phyloP scores from a whole-genome alignment of 2,113 vertebrate species.

The Xerus inauris region DNA sequence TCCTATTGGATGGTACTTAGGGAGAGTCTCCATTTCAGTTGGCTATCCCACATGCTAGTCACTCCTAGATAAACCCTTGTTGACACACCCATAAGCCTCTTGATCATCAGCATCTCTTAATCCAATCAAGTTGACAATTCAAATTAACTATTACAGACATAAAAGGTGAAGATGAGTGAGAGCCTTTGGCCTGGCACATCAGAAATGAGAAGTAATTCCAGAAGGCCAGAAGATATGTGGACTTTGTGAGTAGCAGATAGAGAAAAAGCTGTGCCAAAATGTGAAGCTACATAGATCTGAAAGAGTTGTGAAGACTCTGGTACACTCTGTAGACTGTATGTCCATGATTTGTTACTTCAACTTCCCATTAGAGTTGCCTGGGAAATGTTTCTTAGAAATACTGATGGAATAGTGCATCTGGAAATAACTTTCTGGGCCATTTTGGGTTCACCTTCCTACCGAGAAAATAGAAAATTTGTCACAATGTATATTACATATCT shows the following conservation, averaged over 20 bases:
- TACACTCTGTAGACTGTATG: neutral
- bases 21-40: too few species aligned
- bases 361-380: neutral
- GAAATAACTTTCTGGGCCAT: neutral
- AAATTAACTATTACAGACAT: too few species aligned
- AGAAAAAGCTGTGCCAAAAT: neutral
- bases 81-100: too few species aligned
- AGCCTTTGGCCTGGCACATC: neutral
- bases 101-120: too few species aligned
- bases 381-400: neutral
- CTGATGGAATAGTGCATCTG: neutral
- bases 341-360: neutral
- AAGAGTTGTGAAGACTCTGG: neutral
- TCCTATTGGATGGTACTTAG: too few species aligned
- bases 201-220: neutral
- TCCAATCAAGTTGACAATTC: too few species aligned
- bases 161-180: neutral
- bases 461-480: conserved; percentile 11
- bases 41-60: too few species aligned
- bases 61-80: too few species aligned
- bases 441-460: neutral
- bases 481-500: conserved; percentile 8
- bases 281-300: neutral
- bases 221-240: neutral
- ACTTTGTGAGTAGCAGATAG: neutral